phyloP scores from a whole-genome alignment of 2,113 vertebrate species.

The Labeo catla region DNA sequence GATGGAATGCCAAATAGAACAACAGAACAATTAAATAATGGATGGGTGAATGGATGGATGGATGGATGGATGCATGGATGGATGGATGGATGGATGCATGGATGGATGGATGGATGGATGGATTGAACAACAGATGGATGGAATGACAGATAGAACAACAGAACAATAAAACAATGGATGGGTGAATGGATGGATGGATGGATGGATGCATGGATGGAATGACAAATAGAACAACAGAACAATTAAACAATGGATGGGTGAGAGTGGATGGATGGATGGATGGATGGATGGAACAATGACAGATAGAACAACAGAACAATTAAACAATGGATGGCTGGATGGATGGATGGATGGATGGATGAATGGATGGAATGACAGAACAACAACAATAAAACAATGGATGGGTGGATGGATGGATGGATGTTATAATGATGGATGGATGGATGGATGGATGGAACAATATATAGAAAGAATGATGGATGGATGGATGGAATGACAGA shows the following conservation, averaged over 20 bases:
- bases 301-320: too few relatives aligned
- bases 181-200: not conserved
- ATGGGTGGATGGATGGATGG: too few relatives aligned
- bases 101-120: not conserved
- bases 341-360: not conserved
- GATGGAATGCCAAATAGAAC: not conserved
- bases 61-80: not conserved
- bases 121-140: not conserved
- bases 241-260: not conserved
- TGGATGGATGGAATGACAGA: not conserved
- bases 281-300: not conserved
- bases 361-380: not conserved
- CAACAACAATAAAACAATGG: too few relatives aligned
- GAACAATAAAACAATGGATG: not conserved
- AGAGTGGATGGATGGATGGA: not conserved
- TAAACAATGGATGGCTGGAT: not conserved
- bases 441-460: not conserved
- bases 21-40: not conserved
- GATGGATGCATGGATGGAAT: not conserved
- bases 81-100: not conserved
- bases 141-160: not conserved
- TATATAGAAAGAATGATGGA: not conserved
- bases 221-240: not conserved
- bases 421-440: not conserved
- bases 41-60: not conserved